phyloP scores from a whole-genome alignment of 2,797 vertebrate genomes.

The Nyctibius grandis region DNA sequence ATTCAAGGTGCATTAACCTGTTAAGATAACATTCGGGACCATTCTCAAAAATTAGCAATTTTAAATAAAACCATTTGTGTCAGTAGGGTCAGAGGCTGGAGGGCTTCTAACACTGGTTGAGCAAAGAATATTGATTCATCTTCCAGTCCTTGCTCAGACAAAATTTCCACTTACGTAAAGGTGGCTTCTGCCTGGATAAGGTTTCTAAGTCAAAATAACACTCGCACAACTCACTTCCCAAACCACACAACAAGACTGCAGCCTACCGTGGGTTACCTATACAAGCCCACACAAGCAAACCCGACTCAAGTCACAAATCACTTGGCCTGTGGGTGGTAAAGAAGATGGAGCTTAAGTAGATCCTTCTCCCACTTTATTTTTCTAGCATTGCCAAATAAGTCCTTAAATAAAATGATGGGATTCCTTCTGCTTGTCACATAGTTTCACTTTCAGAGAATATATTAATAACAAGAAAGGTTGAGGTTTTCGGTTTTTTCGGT shows the following conservation, averaged over 20 bases:
- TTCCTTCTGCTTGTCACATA: not conserved
- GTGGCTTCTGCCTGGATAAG: not conserved
- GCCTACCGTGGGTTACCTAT: not conserved
- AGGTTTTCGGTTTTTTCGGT: not conserved
- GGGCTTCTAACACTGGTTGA: not conserved
- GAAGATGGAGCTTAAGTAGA: not conserved
- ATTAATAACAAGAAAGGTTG: not conserved
- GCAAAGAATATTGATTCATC: not conserved
- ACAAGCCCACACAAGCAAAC: not conserved
- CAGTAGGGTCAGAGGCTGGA: not conserved
- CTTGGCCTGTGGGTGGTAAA: not conserved
- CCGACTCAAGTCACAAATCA: not conserved
- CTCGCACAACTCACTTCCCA: not conserved
- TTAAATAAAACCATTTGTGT: conserved; percentile 36
- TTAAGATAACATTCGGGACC: not conserved
- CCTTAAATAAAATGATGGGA: not conserved
- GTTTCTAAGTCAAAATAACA: not conserved
- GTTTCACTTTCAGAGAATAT: not conserved
- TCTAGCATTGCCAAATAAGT: not conserved
- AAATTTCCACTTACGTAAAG: not conserved
- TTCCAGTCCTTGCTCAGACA: not conserved
- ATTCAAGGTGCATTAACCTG: conserved; percentile 19
- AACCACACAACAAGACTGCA: not conserved
- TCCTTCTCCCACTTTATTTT: not conserved
- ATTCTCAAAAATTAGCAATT: conserved; percentile 51